Percentiles rank a stretch among this genome's conserved stretches.
These are phyloP conservation scores for Tarsius wallacei DNA, from an alignment of 2,797 vertebrate genomes.

Conservation along the genomic window DNA sequence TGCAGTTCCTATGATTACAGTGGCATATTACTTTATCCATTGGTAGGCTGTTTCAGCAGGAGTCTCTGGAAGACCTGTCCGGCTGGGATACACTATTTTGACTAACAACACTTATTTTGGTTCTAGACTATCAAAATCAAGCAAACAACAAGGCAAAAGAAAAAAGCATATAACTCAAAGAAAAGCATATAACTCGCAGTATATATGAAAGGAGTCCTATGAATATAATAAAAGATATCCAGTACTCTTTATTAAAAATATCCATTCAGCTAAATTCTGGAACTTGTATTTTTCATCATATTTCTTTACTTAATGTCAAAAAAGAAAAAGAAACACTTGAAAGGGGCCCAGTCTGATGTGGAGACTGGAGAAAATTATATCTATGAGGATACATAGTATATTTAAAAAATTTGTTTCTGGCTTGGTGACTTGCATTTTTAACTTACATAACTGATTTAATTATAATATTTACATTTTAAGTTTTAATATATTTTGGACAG, in stretches of 20 bases:
- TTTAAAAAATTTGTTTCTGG: neutral
- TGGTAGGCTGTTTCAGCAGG: neutral
- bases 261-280: neutral
- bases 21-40: neutral
- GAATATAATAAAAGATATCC: neutral
- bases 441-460: neutral
- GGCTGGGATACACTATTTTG: neutral
- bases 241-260: neutral
- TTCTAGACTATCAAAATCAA: neutral
- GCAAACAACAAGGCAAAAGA: neutral
- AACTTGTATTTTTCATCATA: neutral
- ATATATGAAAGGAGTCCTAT: neutral
- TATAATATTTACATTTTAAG: neutral
- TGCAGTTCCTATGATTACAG: neutral
- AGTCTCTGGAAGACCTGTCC: neutral
- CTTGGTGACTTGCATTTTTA: neutral
- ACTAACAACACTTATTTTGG: neutral
- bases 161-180: no score
- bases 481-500: neutral
- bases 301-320: neutral
- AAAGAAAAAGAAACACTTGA: neutral
- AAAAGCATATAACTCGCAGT: neutral
- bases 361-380: neutral
- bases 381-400: neutral
- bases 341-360: neutral